These are phyloP conservation scores for Apaloderma vittatum DNA, from an alignment of 2,113 vertebrate genomes.

Conservation along the genomic window DNA sequence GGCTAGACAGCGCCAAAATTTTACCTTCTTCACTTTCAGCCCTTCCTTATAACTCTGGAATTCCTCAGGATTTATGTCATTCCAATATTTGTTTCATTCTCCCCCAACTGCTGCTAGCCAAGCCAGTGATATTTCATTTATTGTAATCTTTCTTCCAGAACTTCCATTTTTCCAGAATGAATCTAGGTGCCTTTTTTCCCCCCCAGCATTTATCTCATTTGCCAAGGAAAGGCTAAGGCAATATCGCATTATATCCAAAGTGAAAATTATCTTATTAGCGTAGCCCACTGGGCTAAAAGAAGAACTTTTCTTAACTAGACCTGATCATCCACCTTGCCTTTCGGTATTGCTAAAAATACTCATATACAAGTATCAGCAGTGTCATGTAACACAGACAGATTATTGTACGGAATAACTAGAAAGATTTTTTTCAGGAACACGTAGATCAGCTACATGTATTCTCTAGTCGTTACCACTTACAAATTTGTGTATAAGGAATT, in stretches of 20 bases:
- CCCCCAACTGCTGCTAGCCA: constrained; percentile 44
- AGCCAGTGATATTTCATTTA: constrained; percentile 69
- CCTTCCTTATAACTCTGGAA: constrained; percentile 48
- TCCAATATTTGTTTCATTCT: constrained; percentile 66
- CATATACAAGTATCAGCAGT: background rate
- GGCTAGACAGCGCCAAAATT: constrained; percentile 63
- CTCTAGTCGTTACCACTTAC: background rate
- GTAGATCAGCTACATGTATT: background rate
- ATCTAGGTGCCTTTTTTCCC: background rate
- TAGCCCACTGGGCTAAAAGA: background rate
- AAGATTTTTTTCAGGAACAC: background rate
- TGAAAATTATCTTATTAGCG: background rate
- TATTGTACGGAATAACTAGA: background rate
- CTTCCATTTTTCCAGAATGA: constrained; percentile 66
- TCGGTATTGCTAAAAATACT: background rate
- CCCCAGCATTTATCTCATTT: constrained; percentile 5
- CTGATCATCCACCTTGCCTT: background rate
- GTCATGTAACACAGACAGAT: constrained; percentile 15
- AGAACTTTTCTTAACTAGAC: background rate
- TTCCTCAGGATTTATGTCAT: constrained; percentile 71
- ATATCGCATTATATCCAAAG: background rate
- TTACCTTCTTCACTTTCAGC: constrained; percentile 67
- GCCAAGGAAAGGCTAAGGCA: constrained; percentile 22
- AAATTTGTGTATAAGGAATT: background rate
- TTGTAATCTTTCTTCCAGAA: constrained; percentile 72